A percentile compares a stretch with the other conserved stretches of the same genome.
These are phyloP conservation scores for Limanda limanda DNA, from an alignment of 2,113 vertebrate species.

Conservation along the genomic window DNA sequence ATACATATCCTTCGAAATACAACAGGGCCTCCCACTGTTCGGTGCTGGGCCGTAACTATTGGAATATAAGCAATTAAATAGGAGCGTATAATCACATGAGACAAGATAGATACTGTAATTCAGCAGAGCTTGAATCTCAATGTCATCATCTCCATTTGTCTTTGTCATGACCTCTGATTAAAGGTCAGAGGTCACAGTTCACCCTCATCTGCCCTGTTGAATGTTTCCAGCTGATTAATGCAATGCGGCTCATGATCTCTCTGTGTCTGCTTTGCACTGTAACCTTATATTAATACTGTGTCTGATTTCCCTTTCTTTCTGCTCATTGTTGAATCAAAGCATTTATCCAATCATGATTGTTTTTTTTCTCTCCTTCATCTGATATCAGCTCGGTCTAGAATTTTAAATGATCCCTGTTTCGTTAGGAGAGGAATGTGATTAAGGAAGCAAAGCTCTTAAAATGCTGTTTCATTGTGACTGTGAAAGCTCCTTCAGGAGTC, in stretches of 20 bases:
- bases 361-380: constrained; percentile 2
- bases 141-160: constrained; percentile 27
- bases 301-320: neutral
- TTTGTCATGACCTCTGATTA: constrained; percentile 32
- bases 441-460: constrained; percentile 1
- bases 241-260: constrained; percentile 4
- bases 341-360: neutral
- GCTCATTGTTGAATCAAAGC: constrained; percentile 5
- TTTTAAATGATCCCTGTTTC: constrained; percentile 12
- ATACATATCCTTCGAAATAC: too few relatives aligned
- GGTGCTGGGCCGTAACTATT: too few relatives aligned
- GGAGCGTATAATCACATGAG: neutral
- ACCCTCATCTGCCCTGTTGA: neutral
- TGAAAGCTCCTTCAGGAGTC: neutral
- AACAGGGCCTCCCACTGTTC: too few relatives aligned
- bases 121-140: constrained; percentile 8
- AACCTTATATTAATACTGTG: neutral
- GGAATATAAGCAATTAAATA: neutral
- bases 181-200: constrained; percentile 46
- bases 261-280: neutral
- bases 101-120: neutral
- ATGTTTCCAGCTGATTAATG: constrained; percentile 20
- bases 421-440: constrained; percentile 15
- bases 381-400: neutral
- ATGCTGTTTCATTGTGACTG: constrained; percentile 22